A percentile compares a stretch with the other conserved stretches of the same genome.
Evolutionary conservation across 2,797 vertebrate species (phyloP).

Genomic region (Hoplostethus mediterraneus): DNA sequence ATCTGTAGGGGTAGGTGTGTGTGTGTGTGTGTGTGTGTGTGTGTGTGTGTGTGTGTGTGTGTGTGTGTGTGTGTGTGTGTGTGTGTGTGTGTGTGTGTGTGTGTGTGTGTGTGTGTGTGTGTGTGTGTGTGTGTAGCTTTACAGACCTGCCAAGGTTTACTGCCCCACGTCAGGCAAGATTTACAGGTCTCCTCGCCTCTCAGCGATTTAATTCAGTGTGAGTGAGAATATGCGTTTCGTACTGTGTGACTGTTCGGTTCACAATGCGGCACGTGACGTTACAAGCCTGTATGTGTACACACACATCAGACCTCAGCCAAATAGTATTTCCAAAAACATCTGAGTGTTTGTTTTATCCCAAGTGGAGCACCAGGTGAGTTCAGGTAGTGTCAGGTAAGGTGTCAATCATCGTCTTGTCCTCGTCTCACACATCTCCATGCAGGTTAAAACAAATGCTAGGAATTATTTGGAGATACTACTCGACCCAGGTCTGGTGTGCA

Average conservation of each 20-base stretch:
- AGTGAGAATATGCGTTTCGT: constrained; percentile 34
- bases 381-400: neutral
- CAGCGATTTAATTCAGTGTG: constrained; percentile 40
- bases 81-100: constrained; percentile 27
- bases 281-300: constrained; percentile 30
- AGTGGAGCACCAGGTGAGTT: too few relatives aligned
- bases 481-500: neutral
- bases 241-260: constrained; percentile 20
- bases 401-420: neutral
- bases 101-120: constrained; percentile 13
- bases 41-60: too few relatives aligned
- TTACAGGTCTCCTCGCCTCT: constrained; percentile 41
- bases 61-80: too few relatives aligned
- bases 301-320: too few relatives aligned
- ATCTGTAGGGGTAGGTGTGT: constrained; percentile 42
- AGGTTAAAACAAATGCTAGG: neutral
- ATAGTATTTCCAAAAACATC: too few relatives aligned
- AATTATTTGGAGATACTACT: neutral
- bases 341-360: too few relatives aligned
- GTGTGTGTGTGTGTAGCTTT: constrained; percentile 41
- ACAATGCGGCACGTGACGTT: constrained; percentile 34
- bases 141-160: constrained; percentile 64
- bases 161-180: constrained; percentile 54
- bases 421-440: neutral
- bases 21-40: constrained; percentile 11